Evolutionary conservation across 2,797 vertebrate genomes (phyloP), one percentile per base, ranked within the genome.

Genomic region (Muscicapa striata): DNA sequence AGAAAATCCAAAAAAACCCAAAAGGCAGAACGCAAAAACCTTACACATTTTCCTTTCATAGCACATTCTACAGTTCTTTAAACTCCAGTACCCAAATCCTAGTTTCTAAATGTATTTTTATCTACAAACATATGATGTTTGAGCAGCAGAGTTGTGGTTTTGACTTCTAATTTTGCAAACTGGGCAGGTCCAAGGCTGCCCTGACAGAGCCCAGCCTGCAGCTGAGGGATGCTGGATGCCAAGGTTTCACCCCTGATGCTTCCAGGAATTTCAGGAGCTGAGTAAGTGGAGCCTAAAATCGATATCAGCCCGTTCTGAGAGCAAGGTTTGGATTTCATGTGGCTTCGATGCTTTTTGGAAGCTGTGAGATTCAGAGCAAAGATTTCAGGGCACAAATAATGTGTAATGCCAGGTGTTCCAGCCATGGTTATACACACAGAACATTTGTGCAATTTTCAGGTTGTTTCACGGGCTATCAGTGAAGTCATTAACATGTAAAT

Each of bases 401-500:
- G 54, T 0, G 5, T 5, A 17, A 21, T 13, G 11, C 5, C 27
- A 13, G 27, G 21, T 4, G 29, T 4, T 10, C 18, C 0, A 2
- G 87, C 20, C 10, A 1, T 32, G 27, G 20, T 20, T 32, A 22
- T 8, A 26, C 55, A 52, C 57, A 58, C 5, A 7, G 34, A 43
- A 38, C 2, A 11, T 49, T 70, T 5, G 7, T 9, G 48, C 17
- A 12, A 40, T 48, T 61, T 52, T 46, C 63, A 55, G 59, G 30
- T 26, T 57, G 32, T 38, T 63, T 46, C 49, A 40, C 11, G 24
- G 55, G 29, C 9, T 14, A 10, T 4, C 48, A 40, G 15, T 24
- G 15, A 80, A 66, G 36, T 16, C 43, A 80, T 41, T 41, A 45
- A 36, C 20, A 24, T 6, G 26, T 0, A 74, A 62, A 73, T 16